A percentile compares a stretch with the other conserved stretches of the same genome.
These are phyloP conservation scores for Sarcophaga rosellei DNA, from an alignment of 2,888 invertebrate genomes.

Conservation along the genomic window DNA sequence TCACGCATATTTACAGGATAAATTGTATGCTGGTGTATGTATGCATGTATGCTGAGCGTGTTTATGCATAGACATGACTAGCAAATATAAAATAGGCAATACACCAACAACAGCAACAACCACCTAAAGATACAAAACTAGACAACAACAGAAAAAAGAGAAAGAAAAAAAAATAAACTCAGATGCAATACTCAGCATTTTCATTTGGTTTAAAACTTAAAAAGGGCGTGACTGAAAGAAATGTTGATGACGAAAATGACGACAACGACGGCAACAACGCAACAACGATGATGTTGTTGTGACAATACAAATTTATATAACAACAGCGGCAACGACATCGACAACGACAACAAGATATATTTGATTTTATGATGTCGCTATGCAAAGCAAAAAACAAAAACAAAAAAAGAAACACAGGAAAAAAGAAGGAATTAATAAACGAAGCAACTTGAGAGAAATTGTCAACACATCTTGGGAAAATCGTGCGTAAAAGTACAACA, in stretches of 20 bases:
- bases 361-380: conserved; percentile 38
- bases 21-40: neutral
- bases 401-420: neutral
- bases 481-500: conserved; percentile 13
- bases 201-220: conserved; percentile 75
- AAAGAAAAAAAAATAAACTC: neutral
- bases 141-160: conserved; percentile 22
- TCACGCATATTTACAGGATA: neutral
- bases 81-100: conserved; percentile 37
- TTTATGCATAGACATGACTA: neutral
- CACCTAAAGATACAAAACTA: neutral
- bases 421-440: neutral
- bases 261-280: conserved; percentile 43
- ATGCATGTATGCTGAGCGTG: neutral
- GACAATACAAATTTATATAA: conserved; percentile 46
- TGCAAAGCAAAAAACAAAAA: neutral
- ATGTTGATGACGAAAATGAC: conserved; percentile 61
- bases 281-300: conserved; percentile 39
- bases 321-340: conserved; percentile 24
- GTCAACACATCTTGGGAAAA: conserved; percentile 3
- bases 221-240: conserved; percentile 76
- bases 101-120: conserved; percentile 49
- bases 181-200: conserved; percentile 67
- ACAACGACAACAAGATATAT: conserved; percentile 38
- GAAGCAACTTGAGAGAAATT: conserved; percentile 16